Evolutionary conservation across 2,797 vertebrate genomes (phyloP).

Genomic region (Buceros bicornis): DNA sequence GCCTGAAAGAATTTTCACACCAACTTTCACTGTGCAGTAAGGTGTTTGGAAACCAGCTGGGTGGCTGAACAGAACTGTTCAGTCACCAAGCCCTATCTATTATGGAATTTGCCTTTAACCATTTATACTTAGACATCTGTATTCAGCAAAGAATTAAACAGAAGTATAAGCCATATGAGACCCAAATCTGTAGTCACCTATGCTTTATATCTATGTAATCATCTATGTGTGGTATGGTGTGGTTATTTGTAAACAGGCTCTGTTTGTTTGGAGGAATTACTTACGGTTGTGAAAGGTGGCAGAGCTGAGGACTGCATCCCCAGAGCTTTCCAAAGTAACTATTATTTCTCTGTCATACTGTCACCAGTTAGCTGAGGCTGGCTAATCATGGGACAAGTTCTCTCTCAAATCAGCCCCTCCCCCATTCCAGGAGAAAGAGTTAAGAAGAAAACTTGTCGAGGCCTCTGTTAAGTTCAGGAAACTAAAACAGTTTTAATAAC

Average conservation of each 20-base stretch:
- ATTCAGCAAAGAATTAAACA: background rate
- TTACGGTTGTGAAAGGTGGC: background rate
- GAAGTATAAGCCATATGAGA: background rate
- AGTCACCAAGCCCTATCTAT: background rate
- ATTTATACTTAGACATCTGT: background rate
- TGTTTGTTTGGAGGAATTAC: background rate
- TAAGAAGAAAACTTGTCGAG: too few species aligned
- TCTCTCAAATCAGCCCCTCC: too few species aligned
- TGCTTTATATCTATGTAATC: background rate
- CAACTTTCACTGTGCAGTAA: background rate
- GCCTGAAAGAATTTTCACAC: background rate
- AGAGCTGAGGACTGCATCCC: background rate
- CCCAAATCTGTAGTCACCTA: background rate
- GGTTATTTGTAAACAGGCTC: background rate
- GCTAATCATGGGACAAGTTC: too few species aligned
- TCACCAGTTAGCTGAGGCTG: too few species aligned
- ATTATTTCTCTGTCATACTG: background rate
- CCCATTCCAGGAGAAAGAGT: too few species aligned
- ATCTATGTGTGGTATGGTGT: background rate
- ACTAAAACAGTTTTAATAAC: too few species aligned
- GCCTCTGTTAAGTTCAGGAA: too few species aligned
- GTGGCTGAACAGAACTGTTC: background rate
- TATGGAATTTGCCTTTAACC: background rate
- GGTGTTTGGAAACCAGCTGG: background rate
- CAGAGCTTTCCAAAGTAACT: background rate